A percentile compares a stretch with the other conserved stretches of the same genome.
Conservation (phyloP, 2,888 invertebrate species). For the Pristionchus maxplancki region DNA sequence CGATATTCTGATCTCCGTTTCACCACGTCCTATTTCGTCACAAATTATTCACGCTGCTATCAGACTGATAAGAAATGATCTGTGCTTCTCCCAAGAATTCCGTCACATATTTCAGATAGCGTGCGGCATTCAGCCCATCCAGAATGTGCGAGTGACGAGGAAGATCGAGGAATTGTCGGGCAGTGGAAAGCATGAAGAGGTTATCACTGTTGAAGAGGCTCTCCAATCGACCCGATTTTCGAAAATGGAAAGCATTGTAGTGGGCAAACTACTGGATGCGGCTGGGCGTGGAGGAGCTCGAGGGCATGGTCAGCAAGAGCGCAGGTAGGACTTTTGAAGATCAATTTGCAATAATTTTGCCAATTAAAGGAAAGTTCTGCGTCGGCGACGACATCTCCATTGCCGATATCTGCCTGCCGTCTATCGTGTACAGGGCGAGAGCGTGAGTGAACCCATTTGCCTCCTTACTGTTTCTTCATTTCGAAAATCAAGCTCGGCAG, state of each 20-base stretch:
- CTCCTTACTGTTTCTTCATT: too few relatives aligned
- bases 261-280: conserved; percentile 13
- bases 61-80: neutral
- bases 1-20: neutral
- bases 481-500: too few relatives aligned
- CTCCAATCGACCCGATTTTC: too few relatives aligned
- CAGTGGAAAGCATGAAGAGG: neutral
- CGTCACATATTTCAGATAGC: conserved; percentile 20
- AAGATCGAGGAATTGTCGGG: neutral
- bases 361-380: neutral
- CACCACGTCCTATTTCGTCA: neutral
- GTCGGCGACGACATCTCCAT: conserved; percentile 78
- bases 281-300: neutral
- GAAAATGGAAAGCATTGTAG: neutral
- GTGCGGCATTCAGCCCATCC: neutral
- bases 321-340: neutral
- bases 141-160: neutral
- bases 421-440: conserved; percentile 94
- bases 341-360: neutral
- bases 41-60: too few relatives aligned
- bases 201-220: too few relatives aligned
- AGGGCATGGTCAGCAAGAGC: neutral
- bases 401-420: conserved; percentile 95
- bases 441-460: conserved; percentile 81
- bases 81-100: too few relatives aligned